A percentile compares a stretch with the other conserved stretches of the same genome.
These are phyloP conservation scores for Picus viridis DNA, from an alignment of 2,797 vertebrate species.

Conservation along the genomic window DNA sequence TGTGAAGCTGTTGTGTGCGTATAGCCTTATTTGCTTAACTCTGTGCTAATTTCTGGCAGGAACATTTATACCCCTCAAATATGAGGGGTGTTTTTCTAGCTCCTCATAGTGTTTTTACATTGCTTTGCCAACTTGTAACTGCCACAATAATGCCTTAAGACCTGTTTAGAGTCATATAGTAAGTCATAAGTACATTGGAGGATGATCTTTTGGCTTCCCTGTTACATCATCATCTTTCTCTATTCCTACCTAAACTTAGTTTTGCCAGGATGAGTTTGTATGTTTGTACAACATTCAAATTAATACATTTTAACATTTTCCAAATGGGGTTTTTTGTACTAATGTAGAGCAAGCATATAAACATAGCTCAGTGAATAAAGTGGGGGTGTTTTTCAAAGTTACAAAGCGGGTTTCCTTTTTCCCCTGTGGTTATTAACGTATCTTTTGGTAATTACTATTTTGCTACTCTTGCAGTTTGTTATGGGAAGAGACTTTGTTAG, in stretches of 20 bases:
- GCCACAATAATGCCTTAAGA: background rate
- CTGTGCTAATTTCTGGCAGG: background rate
- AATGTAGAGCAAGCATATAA: background rate
- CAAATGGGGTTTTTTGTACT: background rate
- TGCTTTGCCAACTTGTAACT: background rate
- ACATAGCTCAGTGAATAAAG: background rate
- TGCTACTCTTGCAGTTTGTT: slow-evolving; percentile 77
- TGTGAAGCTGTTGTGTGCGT: background rate
- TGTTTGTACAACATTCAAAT: background rate
- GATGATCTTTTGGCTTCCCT: background rate
- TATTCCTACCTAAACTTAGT: background rate
- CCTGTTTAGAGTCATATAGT: background rate
- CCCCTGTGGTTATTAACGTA: background rate
- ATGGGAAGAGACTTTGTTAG: slow-evolving; percentile 93
- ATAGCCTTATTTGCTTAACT: background rate
- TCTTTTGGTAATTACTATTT: background rate
- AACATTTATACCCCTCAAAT: background rate
- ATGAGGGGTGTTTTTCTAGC: background rate
- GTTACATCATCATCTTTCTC: background rate
- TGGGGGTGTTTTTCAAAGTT: background rate
- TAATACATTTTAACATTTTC: background rate
- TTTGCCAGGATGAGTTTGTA: background rate
- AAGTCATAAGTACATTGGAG: background rate
- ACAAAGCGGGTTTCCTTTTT: background rate
- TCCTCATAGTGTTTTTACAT: background rate